Base-by-base conservation (phyloP, 2,888 invertebrate species). In the Drosophila picticornis region DNA sequence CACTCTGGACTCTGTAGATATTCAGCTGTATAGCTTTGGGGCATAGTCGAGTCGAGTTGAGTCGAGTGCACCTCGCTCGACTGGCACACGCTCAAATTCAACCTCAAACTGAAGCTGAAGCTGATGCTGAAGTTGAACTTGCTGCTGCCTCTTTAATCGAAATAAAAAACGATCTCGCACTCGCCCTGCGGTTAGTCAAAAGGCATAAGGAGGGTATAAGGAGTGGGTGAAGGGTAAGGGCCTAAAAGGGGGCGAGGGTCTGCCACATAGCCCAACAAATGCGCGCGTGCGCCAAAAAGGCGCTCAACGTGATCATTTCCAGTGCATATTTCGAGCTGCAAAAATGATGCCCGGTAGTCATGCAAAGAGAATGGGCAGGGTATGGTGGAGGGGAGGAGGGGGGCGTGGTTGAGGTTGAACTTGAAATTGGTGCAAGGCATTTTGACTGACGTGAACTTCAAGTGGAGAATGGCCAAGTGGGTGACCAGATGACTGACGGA, bases 311-410 rank as follows among this genome's bases (percentile, higher is more conserved):
- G 86, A 86, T 90, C 90, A 88, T 90, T 90, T 84, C 82, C 80
- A 58, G 68, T 22, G 72, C 75, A 77, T 77, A 88, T 83, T 84
- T 75, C 64, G 7, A 56, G 68, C 66, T 74, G 70, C 78, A 78
- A 83, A 89, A 91, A 87, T 86, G 84, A 92, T 90, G 88, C 90
- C 92, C 91, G 82, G 92, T 91, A 91, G 91, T 92, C 82, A 90
- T 92, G 91, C 84, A 81, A 78, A 60, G 50, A 61, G 53, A 32
- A 46, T 13, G 36, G 59, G 6, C 36, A 19, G 81, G 2, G 66
- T 63, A 76, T 43, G 40, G 11, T 11, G 22, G 40, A 5, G 4
- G 38, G 19, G 9, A 4, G 19, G 19, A 19, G 38, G 38, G 9
- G 9, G 9, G 38, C 13, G 43, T 4, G 25, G 25, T 25, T 25